phyloP scores from a whole-genome alignment of 2,113 vertebrate genomes.

The Tretioscincus oriximinensis region DNA sequence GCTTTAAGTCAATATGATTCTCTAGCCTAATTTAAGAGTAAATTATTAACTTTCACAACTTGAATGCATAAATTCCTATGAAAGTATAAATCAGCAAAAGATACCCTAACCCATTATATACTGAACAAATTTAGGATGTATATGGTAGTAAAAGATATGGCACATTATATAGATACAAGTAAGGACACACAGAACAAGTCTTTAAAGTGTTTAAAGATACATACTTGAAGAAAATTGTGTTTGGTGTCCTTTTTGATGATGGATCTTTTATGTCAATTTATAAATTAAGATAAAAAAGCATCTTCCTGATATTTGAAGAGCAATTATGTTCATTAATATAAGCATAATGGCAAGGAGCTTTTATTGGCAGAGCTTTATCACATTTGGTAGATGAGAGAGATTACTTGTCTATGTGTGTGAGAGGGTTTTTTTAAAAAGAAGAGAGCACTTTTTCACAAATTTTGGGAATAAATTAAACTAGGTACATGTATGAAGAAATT shows the following conservation, averaged over 20 bases:
- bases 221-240: neutral
- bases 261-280: neutral
- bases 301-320: neutral
- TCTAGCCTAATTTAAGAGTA: neutral
- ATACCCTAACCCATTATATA: constrained; percentile 7
- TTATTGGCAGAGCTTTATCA: neutral
- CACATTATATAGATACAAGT: neutral
- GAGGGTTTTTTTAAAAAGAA: neutral
- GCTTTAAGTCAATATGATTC: neutral
- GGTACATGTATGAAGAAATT: too few relatives aligned
- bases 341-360: too few relatives aligned
- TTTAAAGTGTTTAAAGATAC: constrained; percentile 2
- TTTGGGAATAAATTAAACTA: neutral
- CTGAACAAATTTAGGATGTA: neutral
- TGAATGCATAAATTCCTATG: neutral
- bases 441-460: neutral
- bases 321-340: too few relatives aligned
- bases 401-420: neutral
- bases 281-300: neutral
- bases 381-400: neutral
- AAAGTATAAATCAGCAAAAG: constrained; percentile 20
- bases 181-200: neutral
- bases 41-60: constrained; percentile 20
- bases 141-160: constrained; percentile 1
- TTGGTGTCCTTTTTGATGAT: neutral